Evolutionary conservation across 2,113 vertebrate species (phyloP).

Genomic region (Pionites leucogaster): DNA sequence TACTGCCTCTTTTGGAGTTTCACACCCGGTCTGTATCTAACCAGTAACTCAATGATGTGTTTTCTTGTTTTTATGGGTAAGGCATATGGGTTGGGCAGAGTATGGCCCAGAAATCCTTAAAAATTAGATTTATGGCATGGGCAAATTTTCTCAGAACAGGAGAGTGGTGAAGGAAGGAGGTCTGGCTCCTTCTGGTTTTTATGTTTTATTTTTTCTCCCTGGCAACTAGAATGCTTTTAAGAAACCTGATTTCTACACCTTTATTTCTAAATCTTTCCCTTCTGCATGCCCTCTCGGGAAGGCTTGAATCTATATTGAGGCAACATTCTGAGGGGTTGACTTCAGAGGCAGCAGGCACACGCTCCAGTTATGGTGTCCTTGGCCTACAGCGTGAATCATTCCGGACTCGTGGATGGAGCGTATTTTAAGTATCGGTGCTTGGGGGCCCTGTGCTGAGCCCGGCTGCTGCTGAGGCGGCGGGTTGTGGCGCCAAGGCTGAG

Average conservation of each 20-base stretch:
- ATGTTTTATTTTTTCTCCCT: neutral
- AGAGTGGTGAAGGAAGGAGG: neutral
- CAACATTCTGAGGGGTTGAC: too few species aligned
- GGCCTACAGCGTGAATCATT: rapidly evolving
- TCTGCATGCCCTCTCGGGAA: rapidly evolving
- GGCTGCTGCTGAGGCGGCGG: neutral
- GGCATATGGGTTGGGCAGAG: neutral
- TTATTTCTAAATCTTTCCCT: neutral
- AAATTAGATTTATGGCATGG: rapidly evolving
- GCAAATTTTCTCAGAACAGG: neutral
- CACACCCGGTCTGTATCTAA: neutral
- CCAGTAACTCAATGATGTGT: neutral
- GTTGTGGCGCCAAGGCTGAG: neutral
- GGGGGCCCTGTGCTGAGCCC: neutral
- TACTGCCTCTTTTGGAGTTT: neutral
- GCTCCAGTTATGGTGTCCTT: neutral
- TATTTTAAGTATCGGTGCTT: rapidly evolving
- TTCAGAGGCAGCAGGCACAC: neutral
- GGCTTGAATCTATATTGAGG: neutral
- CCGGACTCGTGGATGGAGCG: rapidly evolving
- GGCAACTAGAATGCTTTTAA: neutral
- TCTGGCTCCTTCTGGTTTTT: rapidly evolving
- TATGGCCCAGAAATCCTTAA: neutral
- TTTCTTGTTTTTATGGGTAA: neutral
- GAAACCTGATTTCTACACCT: neutral